These are phyloP conservation scores for Lithophane leautieri DNA, from an alignment of 2,888 invertebrate genomes.

Conservation along the genomic window DNA sequence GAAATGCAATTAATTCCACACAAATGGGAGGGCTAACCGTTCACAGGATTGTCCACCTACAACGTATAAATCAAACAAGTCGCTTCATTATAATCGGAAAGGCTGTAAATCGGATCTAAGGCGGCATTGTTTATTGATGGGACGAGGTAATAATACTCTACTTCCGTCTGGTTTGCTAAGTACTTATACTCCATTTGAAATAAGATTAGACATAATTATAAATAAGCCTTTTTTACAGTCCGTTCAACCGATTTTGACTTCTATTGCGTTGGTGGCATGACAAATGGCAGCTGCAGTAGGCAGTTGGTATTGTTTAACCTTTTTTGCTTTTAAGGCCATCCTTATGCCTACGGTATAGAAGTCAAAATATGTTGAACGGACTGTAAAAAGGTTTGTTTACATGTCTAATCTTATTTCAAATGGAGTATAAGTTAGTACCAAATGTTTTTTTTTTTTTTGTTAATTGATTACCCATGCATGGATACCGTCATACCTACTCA, in stretches of 20 bases:
- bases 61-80: conserved; percentile 57
- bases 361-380: no score
- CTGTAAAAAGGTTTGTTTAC: no score
- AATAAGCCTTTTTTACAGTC: no score
- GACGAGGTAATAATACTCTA: conserved; percentile 27
- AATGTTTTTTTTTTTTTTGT: neutral
- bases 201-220: no score
- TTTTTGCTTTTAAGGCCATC: no score
- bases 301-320: no score
- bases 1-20: conserved; percentile 53
- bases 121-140: conserved; percentile 41
- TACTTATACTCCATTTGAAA: no score
- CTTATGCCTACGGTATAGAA: no score
- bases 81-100: conserved; percentile 57
- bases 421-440: neutral
- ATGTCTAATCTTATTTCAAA: no score
- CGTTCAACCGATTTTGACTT: no score
- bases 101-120: conserved; percentile 44
- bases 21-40: conserved; percentile 53
- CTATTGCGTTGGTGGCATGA: no score
- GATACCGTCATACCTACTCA: neutral
- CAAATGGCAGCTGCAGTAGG: no score
- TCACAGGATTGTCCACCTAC: conserved; percentile 58
- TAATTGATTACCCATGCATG: neutral
- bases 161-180: conserved; percentile 24